Evolutionary conservation across 1,140 invertebrate genomes (phyloP), one percentile per base, ranked within the genome.

Genomic region (Bombus balteatus): DNA sequence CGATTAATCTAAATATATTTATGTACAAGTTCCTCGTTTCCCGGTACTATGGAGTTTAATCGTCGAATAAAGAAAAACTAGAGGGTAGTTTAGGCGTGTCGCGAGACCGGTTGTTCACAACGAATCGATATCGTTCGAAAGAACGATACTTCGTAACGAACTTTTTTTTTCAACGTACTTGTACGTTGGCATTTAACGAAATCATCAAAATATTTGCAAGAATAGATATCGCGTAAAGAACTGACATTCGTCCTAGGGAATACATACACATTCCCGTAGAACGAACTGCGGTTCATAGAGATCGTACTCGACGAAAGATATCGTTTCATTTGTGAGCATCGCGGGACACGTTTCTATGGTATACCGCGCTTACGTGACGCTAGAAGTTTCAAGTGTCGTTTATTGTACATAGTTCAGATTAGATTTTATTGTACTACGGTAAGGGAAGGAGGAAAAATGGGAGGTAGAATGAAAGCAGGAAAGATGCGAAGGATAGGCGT

Each of bases 1-100:
- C 89, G 86, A 93, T 91, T 93, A 92, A 94, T 92, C 93, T 94
- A 92, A 91, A 94, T 93, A 94, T 94, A 94, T 95, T 94, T 94
- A 94, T 94, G 92, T 94, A 94, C 93, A 95, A 95, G 93, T 94
- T 94, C 94, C 92, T 94, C 90, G 90, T 94, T 94, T 94, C 89
- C 87, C 90, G 91, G 92, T 93, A 92, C 83, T 81, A 92, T 89
- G 87, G 76, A 81, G 89, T 90, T 91, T 91, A 75, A 91, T 91
- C 77, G 88, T 93, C 92, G 91, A 89, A 22, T 87, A 86, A 89
- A 80, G 32, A 77, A 66, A 70, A 62, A 3, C 47, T 90, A 89
- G 84, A 81, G 71, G 68, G 81, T 91, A 92, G 92, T 92, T 87
- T 89, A 89, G 86, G 39, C 80, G 84, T 77, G 88, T 32, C 87